phyloP scores from a whole-genome alignment of 2,113 vertebrate genomes.

The Scomber colias region DNA sequence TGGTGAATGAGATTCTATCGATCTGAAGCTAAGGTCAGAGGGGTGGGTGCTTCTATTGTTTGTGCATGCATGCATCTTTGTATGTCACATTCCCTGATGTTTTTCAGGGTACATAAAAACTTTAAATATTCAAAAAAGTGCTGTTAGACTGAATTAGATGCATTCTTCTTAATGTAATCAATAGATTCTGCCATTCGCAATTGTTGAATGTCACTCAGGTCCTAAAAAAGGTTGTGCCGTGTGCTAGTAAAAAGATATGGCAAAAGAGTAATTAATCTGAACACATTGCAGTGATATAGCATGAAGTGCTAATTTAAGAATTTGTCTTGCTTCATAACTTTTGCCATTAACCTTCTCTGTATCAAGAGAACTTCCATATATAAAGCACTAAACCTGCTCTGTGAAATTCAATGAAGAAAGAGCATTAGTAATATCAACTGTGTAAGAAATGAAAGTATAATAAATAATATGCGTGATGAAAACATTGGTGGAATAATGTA shows the following conservation, averaged over 20 bases:
- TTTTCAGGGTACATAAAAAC: slow-evolving; percentile 15
- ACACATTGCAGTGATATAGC: slow-evolving; percentile 22
- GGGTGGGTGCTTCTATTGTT: slow-evolving; percentile 67
- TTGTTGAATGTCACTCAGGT: slow-evolving; percentile 83
- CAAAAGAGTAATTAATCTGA: slow-evolving; percentile 46
- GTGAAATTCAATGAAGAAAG: slow-evolving; percentile 34
- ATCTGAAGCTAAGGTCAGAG: slow-evolving; percentile 66
- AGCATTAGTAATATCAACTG: slow-evolving; percentile 39
- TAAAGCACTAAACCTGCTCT: slow-evolving; percentile 25
- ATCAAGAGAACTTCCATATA: slow-evolving; percentile 1
- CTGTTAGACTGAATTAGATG: slow-evolving; percentile 43
- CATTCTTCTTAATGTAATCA: slow-evolving; percentile 79
- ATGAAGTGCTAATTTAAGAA: slow-evolving; percentile 34
- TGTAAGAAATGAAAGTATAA: slow-evolving; percentile 15
- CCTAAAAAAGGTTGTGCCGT: slow-evolving; percentile 77
- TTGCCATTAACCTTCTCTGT: slow-evolving; percentile 39
- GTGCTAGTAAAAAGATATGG: slow-evolving; percentile 78
- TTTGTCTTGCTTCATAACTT: slow-evolving; percentile 55
- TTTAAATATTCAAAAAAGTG: slow-evolving; percentile 49
- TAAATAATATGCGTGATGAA: slow-evolving; percentile 35
- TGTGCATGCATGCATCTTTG: slow-evolving; percentile 78
- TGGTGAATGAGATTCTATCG: slow-evolving; percentile 66
- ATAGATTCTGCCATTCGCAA: slow-evolving; percentile 98
- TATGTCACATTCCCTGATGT: slow-evolving; percentile 56
- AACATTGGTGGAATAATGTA: slow-evolving; percentile 9